Percentiles rank a stretch among this genome's conserved stretches.
Evolutionary conservation across 2,888 invertebrate species (phyloP).

Genomic region (Tethea ocularis): DNA sequence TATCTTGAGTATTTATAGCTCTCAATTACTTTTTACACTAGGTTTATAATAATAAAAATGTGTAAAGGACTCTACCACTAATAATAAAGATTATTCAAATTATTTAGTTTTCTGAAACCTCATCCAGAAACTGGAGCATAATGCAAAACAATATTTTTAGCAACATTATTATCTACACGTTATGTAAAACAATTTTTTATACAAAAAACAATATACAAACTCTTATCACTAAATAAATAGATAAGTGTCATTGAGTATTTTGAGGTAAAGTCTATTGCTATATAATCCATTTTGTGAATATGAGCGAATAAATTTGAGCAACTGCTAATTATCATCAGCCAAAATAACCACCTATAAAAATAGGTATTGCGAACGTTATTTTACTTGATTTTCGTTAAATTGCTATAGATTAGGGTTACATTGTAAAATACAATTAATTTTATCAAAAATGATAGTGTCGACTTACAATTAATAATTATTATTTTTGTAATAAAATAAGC

Average conservation of each 20-base stretch:
- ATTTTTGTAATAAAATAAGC: background rate
- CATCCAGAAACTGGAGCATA: constrained; percentile 23
- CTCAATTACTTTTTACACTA: constrained; percentile 11
- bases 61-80: constrained; percentile 43
- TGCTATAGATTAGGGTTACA: background rate
- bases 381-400: background rate
- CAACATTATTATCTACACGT: constrained; percentile 12
- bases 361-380: background rate
- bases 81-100: constrained; percentile 38
- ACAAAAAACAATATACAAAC: constrained; percentile 23
- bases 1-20: constrained; percentile 18
- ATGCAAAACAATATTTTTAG: constrained; percentile 14
- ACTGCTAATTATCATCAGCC: constrained; percentile 1
- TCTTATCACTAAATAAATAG: background rate
- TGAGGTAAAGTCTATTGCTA: constrained; percentile 9
- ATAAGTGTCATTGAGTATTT: constrained; percentile 6
- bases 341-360: background rate
- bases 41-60: constrained; percentile 31
- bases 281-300: constrained; percentile 2
- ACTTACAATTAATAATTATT: no score
- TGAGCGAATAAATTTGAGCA: constrained; percentile 8
- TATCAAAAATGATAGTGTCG: background rate
- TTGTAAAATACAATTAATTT: background rate
- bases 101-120: constrained; percentile 41
- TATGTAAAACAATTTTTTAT: constrained; percentile 31